Conservation (phyloP, 2,888 invertebrate species). For the Eupithecia tripunctaria region DNA sequence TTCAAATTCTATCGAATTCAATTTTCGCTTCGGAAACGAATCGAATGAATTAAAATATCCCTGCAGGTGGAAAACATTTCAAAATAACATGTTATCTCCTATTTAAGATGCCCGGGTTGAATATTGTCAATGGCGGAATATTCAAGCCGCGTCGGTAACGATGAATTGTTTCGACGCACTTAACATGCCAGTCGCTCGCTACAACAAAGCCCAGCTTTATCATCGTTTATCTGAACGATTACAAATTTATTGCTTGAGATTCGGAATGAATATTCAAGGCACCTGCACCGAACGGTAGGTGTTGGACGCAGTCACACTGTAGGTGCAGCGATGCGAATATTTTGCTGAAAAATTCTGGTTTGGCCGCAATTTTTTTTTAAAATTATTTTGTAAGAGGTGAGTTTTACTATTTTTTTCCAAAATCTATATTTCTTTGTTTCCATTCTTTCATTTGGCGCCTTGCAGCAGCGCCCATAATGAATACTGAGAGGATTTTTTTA, state of each 20-base stretch:
- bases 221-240: constrained; percentile 47
- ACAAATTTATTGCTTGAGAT: constrained; percentile 56
- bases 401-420: too few species aligned
- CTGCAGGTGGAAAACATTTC: too few species aligned
- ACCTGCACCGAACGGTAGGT: constrained; percentile 49
- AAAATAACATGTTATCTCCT: too few species aligned
- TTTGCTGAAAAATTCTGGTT: background rate
- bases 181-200: constrained; percentile 21
- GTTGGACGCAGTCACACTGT: constrained; percentile 36
- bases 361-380: too few species aligned
- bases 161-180: constrained; percentile 27
- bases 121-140: background rate
- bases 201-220: constrained; percentile 43
- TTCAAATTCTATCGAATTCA: too few species aligned
- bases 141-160: constrained; percentile 23
- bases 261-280: constrained; percentile 61
- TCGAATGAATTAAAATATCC: too few species aligned
- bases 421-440: too few species aligned
- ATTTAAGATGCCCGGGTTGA: background rate
- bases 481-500: too few species aligned
- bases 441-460: too few species aligned
- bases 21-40: too few species aligned
- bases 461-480: too few species aligned
- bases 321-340: background rate
- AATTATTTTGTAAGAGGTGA: too few species aligned